Evolutionary conservation across 1,140 invertebrate genomes (phyloP).

Genomic region (Zaprionus vittiger): DNA sequence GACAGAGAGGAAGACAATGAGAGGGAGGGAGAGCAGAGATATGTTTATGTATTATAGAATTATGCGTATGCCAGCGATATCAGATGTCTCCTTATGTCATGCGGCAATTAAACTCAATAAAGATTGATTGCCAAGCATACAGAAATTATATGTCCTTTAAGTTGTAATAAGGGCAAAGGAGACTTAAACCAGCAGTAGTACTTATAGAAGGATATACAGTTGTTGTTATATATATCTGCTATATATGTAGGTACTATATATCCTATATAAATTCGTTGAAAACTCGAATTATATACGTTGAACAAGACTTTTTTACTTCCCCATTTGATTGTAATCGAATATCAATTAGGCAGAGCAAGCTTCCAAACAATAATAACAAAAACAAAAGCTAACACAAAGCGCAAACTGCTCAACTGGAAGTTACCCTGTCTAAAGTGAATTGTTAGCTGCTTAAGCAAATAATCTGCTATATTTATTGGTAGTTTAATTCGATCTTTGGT

Average conservation of each 20-base stretch:
- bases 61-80: neutral
- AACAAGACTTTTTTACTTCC: neutral
- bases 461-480: neutral
- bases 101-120: constrained; percentile 8
- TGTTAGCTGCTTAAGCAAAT: no score
- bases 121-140: constrained; percentile 2
- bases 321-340: neutral
- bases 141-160: neutral
- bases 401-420: neutral
- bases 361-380: no score
- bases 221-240: neutral
- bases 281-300: neutral
- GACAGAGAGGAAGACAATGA: neutral
- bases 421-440: neutral
- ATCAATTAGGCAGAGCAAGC: neutral
- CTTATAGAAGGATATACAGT: neutral
- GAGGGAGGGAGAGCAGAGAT: neutral
- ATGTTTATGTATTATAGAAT: neutral
- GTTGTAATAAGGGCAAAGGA: neutral
- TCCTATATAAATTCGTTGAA: neutral
- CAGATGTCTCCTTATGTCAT: neutral
- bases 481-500: neutral
- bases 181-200: neutral
- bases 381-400: neutral
- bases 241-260: neutral